Conservation (phyloP, 37 sponge, comb jelly and placozoan species). For the Hormiphora californensis region DNA sequence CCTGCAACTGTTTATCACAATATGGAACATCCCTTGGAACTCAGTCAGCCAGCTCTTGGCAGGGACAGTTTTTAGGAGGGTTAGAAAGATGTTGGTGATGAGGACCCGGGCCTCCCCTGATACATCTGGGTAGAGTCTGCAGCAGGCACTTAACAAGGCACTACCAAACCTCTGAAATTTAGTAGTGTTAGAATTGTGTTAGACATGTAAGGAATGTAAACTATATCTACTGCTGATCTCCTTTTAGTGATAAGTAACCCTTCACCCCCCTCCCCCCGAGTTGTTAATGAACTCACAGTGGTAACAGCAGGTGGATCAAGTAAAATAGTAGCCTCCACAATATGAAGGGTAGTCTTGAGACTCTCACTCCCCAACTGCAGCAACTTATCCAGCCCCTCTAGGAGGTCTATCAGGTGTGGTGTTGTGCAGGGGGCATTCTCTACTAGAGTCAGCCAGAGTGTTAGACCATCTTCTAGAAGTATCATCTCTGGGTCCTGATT, state of each 20-base stretch:
- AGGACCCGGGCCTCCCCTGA: slow-evolving; percentile 29
- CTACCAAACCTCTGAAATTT: slow-evolving; percentile 25
- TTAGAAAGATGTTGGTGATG: slow-evolving; percentile 38
- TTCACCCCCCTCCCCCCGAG: neutral
- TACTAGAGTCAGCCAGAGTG: neutral
- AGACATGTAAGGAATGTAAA: neutral
- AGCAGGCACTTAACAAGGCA: neutral
- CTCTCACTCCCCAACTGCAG: slow-evolving; percentile 36
- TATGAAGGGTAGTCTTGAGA: slow-evolving; percentile 47
- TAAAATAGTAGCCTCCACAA: slow-evolving; percentile 51
- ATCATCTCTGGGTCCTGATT: slow-evolving; percentile 34
- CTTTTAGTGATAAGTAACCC: neutral
- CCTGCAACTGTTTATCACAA: too few species aligned
- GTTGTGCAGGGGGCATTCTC: slow-evolving; percentile 28
- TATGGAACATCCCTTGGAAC: too few species aligned
- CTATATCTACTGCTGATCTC: too few species aligned
- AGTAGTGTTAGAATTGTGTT: neutral
- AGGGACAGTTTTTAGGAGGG: neutral
- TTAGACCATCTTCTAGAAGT: slow-evolving; percentile 21
- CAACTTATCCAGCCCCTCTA: slow-evolving; percentile 32
- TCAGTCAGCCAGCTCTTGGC: neutral
- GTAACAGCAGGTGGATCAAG: slow-evolving; percentile 43
- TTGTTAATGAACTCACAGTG: slow-evolving; percentile 30
- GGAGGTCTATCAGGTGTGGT: neutral
- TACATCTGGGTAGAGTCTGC: slow-evolving; percentile 11